phyloP scores from a whole-genome alignment of 2,113 vertebrate genomes.

The Peromyscus californicus region DNA sequence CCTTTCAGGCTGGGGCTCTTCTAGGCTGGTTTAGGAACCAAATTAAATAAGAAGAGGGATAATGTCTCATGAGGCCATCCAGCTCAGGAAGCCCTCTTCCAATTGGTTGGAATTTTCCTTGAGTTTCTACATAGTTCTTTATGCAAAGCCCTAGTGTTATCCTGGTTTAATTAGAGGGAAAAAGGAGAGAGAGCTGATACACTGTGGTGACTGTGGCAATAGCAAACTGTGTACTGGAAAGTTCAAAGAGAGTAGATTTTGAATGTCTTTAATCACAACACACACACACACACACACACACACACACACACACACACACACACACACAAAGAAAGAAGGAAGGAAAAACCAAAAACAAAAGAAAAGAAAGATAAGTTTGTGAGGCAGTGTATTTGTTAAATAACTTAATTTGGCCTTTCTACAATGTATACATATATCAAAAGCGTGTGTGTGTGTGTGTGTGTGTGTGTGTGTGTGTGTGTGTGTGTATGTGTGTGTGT shows the following conservation, averaged over 20 bases:
- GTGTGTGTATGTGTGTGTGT: not conserved
- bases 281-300: not conserved
- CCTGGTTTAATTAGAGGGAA: not conserved
- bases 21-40: not conserved
- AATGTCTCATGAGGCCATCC: not conserved
- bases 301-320: too few relatives aligned
- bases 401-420: not conserved
- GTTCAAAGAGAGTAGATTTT: not conserved
- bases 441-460: not conserved
- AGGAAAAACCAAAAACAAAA: not conserved
- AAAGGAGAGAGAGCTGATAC: not conserved
- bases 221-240: not conserved
- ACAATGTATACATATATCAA: not conserved
- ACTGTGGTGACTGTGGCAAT: not conserved
- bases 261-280: not conserved
- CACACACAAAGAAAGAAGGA: not conserved
- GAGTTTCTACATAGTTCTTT: conserved; percentile 16
- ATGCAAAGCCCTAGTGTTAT: not conserved
- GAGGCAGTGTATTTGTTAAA: not conserved
- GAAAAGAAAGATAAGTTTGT: not conserved
- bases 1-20: not conserved
- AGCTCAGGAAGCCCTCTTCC: not conserved
- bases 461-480: not conserved
- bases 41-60: conserved; percentile 14
- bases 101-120: not conserved